Evolutionary conservation across 2,797 vertebrate species (phyloP).

Genomic region (Pseudochaenichthys georgianus): DNA sequence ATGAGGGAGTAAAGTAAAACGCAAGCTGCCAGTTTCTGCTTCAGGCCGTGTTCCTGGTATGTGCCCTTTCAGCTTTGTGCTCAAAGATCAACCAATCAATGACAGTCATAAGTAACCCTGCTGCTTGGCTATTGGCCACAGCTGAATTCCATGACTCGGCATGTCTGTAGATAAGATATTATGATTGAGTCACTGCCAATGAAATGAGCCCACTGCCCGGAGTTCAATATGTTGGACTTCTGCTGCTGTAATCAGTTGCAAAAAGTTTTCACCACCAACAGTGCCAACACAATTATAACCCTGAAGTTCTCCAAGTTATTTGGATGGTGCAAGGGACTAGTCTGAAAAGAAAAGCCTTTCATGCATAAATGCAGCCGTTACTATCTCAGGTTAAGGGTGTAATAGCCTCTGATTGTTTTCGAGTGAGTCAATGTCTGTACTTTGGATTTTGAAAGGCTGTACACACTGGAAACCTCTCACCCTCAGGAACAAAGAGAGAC

Average conservation of each 20-base stretch:
- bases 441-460: conserved; percentile 41
- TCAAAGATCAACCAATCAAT: conserved; percentile 81
- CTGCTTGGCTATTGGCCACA: conserved; percentile 76
- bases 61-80: conserved; percentile 81
- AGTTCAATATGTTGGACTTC: conserved; percentile 69
- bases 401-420: conserved; percentile 51
- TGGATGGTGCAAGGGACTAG: background rate
- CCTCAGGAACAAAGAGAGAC: conserved; percentile 36
- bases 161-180: conserved; percentile 79
- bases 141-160: conserved; percentile 81
- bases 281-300: too few species aligned
- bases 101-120: conserved; percentile 78
- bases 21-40: conserved; percentile 74
- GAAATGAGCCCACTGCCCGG: conserved; percentile 69
- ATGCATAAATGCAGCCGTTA: conserved; percentile 24
- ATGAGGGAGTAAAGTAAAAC: conserved; percentile 59
- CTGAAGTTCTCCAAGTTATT: background rate
- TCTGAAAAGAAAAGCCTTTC: conserved; percentile 18
- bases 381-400: conserved; percentile 33
- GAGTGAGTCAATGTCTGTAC: conserved; percentile 59
- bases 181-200: conserved; percentile 78
- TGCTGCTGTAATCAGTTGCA: conserved; percentile 30
- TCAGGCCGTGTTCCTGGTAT: conserved; percentile 82
- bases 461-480: conserved; percentile 44
- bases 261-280: conserved; percentile 49